Evolutionary conservation across 2,888 invertebrate species (phyloP).

Genomic region (Alsophila aescularia): DNA sequence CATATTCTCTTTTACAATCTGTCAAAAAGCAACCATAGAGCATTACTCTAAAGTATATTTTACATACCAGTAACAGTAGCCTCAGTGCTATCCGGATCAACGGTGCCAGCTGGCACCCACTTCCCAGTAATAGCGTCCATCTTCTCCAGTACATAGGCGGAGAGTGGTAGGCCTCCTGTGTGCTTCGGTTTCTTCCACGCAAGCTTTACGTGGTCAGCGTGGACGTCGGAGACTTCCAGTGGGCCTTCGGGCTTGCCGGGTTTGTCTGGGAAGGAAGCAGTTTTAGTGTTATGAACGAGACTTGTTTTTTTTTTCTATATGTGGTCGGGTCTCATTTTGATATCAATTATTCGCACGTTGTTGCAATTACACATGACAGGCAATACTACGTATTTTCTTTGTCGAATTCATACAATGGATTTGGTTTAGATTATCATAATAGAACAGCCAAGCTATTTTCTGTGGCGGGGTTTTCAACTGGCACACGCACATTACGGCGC

Average conservation of each 20-base stretch:
- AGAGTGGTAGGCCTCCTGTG: constrained; percentile 96
- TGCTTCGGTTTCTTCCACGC: constrained; percentile 98
- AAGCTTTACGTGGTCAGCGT: constrained; percentile 96
- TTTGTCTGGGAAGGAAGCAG: constrained; percentile 83
- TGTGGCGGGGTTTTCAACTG: too few relatives aligned
- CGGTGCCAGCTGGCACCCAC: constrained; percentile 94
- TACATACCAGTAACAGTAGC: constrained; percentile 88
- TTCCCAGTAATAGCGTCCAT: constrained; percentile 95
- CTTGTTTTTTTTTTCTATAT: too few relatives aligned
- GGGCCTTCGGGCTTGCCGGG: constrained; percentile 96
- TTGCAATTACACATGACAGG: too few relatives aligned
- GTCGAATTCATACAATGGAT: too few relatives aligned
- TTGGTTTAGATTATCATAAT: too few relatives aligned
- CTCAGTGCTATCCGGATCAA: constrained; percentile 92
- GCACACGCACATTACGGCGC: too few relatives aligned
- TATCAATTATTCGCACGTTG: too few relatives aligned
- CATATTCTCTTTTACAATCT: too few relatives aligned
- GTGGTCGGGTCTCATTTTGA: too few relatives aligned
- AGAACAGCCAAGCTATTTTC: too few relatives aligned
- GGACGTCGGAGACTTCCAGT: constrained; percentile 94
- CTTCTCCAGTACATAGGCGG: constrained; percentile 96
- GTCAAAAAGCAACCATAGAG: background rate
- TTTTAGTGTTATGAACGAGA: too few relatives aligned
- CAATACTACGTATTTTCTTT: too few relatives aligned
- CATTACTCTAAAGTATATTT: background rate